Conservation (phyloP, 2,888 invertebrate genomes). For the Parnassius glacialis region DNA sequence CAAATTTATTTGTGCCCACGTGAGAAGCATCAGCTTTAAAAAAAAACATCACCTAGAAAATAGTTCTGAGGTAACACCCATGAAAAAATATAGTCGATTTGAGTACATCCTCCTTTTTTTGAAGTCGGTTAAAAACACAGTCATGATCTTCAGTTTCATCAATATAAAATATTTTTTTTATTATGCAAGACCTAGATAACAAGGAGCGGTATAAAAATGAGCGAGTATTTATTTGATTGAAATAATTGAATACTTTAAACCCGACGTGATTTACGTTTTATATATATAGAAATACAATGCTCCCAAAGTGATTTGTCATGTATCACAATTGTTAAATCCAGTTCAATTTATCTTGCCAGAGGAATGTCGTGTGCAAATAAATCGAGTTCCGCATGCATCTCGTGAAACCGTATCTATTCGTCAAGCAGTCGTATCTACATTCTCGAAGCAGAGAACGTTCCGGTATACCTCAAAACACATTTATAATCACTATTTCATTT, state of each 20-base stretch:
- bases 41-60: too few relatives aligned
- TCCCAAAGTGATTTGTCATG: conserved; percentile 21
- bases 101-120: too few relatives aligned
- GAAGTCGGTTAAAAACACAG: too few relatives aligned
- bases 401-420: conserved; percentile 11
- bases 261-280: too few relatives aligned
- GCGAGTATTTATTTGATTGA: too few relatives aligned
- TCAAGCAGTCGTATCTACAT: conserved; percentile 1
- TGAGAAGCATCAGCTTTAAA: too few relatives aligned
- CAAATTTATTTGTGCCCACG: too few relatives aligned
- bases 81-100: too few relatives aligned
- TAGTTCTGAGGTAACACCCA: too few relatives aligned
- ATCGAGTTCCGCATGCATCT: conserved; percentile 16
- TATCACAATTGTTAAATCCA: conserved; percentile 16
- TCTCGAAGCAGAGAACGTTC: not conserved
- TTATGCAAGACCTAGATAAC: not conserved
- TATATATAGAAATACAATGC: not conserved
- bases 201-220: too few relatives aligned
- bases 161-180: not conserved
- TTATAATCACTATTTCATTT: too few relatives aligned
- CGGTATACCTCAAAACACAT: not conserved
- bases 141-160: not conserved
- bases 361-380: conserved; percentile 18
- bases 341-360: conserved; percentile 22
- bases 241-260: too few relatives aligned